These are phyloP conservation scores for Neoaliturus tenellus DNA, from an alignment of 2,888 invertebrate species.

Conservation along the genomic window DNA sequence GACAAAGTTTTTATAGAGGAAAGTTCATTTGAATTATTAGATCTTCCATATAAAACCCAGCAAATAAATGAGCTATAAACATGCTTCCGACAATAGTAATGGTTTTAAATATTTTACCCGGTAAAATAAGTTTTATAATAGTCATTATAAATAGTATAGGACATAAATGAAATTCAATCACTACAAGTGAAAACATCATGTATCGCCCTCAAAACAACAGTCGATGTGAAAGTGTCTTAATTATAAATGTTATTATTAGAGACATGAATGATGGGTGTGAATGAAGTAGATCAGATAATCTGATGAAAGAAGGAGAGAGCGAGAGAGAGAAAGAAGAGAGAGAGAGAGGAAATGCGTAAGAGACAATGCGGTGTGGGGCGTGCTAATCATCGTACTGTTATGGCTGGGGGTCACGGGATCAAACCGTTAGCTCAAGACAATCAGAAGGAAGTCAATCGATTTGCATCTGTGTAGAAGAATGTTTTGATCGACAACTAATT, in stretches of 20 bases:
- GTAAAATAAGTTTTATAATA: no score
- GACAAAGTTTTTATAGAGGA: no score
- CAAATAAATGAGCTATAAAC: no score
- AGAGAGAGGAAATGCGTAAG: not conserved
- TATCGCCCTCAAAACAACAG: not conserved
- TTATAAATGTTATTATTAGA: not conserved
- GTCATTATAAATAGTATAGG: no score
- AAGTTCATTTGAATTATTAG: no score
- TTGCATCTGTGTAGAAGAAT: not conserved
- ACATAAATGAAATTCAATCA: no score
- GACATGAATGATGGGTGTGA: not conserved
- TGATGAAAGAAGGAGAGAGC: not conserved
- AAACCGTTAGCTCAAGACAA: slow-evolving; percentile 22
- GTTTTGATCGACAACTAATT: not conserved
- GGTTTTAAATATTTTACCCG: no score
- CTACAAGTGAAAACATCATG: not conserved
- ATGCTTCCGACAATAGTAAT: no score
- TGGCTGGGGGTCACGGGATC: not conserved
- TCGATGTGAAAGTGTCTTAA: not conserved
- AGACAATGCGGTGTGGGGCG: slow-evolving; percentile 25
- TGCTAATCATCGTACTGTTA: slow-evolving; percentile 41
- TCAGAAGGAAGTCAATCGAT: not conserved
- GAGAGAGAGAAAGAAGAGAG: not conserved
- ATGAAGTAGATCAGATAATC: no score
- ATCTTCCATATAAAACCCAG: no score